Conservation (phyloP, 2,797 vertebrate genomes). For the Cygnus olor region DNA sequence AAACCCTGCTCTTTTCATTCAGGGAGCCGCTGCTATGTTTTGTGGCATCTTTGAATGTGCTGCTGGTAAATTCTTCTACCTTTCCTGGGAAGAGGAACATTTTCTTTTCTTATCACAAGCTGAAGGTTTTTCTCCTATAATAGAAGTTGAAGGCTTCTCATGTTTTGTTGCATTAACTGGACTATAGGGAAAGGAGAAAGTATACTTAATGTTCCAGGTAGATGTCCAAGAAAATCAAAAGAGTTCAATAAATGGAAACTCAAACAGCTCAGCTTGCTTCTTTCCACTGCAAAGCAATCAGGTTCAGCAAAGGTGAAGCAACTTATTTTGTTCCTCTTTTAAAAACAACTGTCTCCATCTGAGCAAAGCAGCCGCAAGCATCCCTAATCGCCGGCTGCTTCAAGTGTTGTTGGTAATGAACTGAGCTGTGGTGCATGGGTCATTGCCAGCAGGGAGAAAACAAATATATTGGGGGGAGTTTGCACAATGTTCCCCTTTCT, state of each 20-base stretch:
- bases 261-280: slow-evolving; percentile 32
- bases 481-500: not conserved
- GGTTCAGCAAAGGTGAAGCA: slow-evolving; percentile 41
- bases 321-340: slow-evolving; percentile 15
- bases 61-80: not conserved
- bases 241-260: slow-evolving; percentile 53
- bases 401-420: not conserved
- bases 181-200: not conserved
- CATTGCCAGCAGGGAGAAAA: not conserved
- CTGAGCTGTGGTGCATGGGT: not conserved
- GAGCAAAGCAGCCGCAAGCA: not conserved
- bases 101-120: slow-evolving; percentile 12
- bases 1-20: not conserved
- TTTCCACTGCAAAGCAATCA: slow-evolving; percentile 41
- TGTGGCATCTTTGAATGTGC: not conserved
- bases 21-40: not conserved
- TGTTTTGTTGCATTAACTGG: not conserved
- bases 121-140: not conserved
- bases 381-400: not conserved
- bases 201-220: slow-evolving; percentile 26
- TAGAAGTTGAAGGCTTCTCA: not conserved
- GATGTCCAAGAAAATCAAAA: slow-evolving; percentile 60
- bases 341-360: not conserved
- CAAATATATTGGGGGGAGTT: rapidly evolving
- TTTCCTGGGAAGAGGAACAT: not conserved